Evolutionary conservation across 2,888 invertebrate species (phyloP), one percentile per base, ranked within the genome.

Genomic region (Fabriciana adippe): DNA sequence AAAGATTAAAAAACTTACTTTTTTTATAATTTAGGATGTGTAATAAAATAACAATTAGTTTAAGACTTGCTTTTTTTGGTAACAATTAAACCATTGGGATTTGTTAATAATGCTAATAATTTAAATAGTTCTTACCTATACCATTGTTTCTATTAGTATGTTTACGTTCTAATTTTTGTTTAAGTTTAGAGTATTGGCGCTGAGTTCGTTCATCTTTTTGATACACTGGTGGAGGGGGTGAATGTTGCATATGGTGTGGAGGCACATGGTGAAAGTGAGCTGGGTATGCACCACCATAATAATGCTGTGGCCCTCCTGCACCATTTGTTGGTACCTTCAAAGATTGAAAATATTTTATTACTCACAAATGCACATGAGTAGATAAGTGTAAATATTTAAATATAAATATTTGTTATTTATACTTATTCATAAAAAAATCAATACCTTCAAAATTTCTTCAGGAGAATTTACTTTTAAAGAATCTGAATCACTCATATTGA

Each of bases 201-300:
- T 96, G 96, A 54, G 96, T 94, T 78, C 97, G 93, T 85, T 97
- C 97, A 85, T 97, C 96, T 84, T 96, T 96, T 81, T 95, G 95
- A 86, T 94, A 95, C 53, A 88, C 87, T 4, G 92, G 93, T 59
- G 95, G 95, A 65, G 95, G 95, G 66, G 95, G 95, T 74, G 95
- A 95, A 87, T 95, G 95, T 76, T 95, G 95, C 88, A 95, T 93
- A 81, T 95, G 95, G 79, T 94, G 93, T 77, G 88, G 86, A 72
- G 92, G 87, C 82, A 90, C 85, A 77, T 94, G 86, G 87, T 92
- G 94, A 81, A 88, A 93, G 81, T 94, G 94, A 2, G 94, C 87
- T 35, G 95, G 93, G 78, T 94, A 91, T 53, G 93, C 93, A 50
- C 93, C 88, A 73, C 94, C 94, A 80, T 94, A 96, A 79, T 93